Percentiles rank a stretch among this genome's conserved stretches.
Evolutionary conservation across 2,797 vertebrate genomes (phyloP).

Genomic region (Rhinogobio ventralis): DNA sequence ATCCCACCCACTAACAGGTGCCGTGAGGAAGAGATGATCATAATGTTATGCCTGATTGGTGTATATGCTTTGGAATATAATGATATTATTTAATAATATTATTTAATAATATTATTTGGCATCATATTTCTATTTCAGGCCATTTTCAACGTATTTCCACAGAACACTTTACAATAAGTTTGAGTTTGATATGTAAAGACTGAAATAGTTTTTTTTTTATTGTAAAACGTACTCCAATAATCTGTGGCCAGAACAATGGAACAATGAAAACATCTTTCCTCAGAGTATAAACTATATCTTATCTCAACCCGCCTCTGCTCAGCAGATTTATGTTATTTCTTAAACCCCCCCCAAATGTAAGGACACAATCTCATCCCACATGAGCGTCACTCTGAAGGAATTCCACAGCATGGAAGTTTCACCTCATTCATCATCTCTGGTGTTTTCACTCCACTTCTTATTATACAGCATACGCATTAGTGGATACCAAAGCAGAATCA

Average conservation of each 20-base stretch:
- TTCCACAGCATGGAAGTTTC: background rate
- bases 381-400: constrained; percentile 36
- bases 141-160: background rate
- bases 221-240: background rate
- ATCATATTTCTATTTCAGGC: background rate
- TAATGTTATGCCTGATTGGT: too few species aligned
- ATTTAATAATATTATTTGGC: too few species aligned
- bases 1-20: too few species aligned
- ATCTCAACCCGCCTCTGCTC: constrained; percentile 34
- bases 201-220: too few species aligned
- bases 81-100: too few species aligned
- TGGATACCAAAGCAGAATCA: background rate
- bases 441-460: background rate
- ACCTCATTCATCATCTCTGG: background rate
- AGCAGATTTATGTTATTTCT: constrained; percentile 19
- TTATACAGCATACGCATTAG: background rate
- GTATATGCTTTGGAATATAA: too few species aligned
- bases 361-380: constrained; percentile 41
- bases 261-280: background rate
- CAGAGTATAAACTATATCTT: background rate
- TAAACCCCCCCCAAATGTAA: constrained; percentile 16
- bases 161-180: background rate
- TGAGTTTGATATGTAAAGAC: background rate
- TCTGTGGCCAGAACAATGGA: background rate
- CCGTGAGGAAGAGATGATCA: too few species aligned